Evolutionary conservation across 1,140 invertebrate genomes (phyloP).

Genomic region (Marisa cornuarietis): DNA sequence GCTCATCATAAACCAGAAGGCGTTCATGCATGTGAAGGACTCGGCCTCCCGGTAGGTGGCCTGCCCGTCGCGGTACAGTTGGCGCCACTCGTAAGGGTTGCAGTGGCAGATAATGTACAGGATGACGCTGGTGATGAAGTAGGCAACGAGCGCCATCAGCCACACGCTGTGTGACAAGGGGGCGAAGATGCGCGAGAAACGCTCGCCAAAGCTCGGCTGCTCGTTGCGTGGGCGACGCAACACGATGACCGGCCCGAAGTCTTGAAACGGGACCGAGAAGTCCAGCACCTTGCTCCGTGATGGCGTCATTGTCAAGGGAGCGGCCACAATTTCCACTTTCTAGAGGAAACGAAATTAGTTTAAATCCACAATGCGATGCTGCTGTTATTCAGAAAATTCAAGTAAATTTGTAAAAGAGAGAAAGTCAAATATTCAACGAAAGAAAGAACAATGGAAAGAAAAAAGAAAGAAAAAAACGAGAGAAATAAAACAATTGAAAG

Average conservation of each 20-base stretch:
- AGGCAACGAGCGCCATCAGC: slow-evolving; percentile 54
- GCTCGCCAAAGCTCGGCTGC: slow-evolving; percentile 32
- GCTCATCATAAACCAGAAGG: slow-evolving; percentile 58
- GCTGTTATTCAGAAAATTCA: background rate
- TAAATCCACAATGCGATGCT: background rate
- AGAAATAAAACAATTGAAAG: too few species aligned
- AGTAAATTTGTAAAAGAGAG: background rate
- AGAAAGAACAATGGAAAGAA: background rate
- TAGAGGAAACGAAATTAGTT: slow-evolving; percentile 27
- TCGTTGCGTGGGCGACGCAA: slow-evolving; percentile 47
- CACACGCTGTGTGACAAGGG: slow-evolving; percentile 84
- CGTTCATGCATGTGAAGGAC: slow-evolving; percentile 59
- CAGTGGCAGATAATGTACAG: slow-evolving; percentile 84
- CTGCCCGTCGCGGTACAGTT: slow-evolving; percentile 56
- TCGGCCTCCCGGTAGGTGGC: slow-evolving; percentile 48
- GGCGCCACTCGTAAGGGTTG: slow-evolving; percentile 94
- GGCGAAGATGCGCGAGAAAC: slow-evolving; percentile 93
- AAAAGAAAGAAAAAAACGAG: too few species aligned
- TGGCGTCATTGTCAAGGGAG: slow-evolving; percentile 55
- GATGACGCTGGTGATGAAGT: slow-evolving; percentile 86
- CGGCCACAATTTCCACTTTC: slow-evolving; percentile 58
- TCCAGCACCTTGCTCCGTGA: slow-evolving; percentile 47
- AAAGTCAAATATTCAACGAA: background rate
- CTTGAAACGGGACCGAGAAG: slow-evolving; percentile 60
- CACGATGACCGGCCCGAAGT: slow-evolving; percentile 53